A percentile compares a stretch with the other conserved stretches of the same genome.
Conservation (phyloP, 2,888 invertebrate species). For the Netelia fuscicornis region DNA sequence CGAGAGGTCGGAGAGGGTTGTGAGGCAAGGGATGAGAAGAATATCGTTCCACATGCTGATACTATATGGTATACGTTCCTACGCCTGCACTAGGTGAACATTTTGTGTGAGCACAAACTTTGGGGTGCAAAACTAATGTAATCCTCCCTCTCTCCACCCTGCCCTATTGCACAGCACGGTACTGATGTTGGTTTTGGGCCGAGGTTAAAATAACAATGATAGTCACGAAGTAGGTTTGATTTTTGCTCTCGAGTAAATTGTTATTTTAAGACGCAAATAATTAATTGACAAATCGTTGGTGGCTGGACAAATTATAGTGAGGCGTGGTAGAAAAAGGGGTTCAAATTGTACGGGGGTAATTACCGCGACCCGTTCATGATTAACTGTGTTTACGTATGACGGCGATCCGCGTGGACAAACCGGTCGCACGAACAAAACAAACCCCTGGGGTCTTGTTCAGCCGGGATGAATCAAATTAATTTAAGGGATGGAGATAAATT, state of each 20-base stretch:
- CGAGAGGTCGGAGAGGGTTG: not conserved
- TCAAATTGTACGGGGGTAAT: too few species aligned
- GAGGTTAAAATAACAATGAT: not conserved
- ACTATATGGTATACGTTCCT: not conserved
- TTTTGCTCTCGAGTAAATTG: not conserved
- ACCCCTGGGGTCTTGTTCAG: too few species aligned
- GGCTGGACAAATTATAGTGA: not conserved
- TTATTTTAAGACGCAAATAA: not conserved
- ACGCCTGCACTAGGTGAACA: not conserved
- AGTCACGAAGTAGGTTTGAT: not conserved
- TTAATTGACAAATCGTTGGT: not conserved
- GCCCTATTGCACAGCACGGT: not conserved
- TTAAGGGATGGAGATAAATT: too few species aligned
- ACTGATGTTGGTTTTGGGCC: not conserved
- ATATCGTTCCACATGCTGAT: conserved; percentile 30
- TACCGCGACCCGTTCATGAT: too few species aligned
- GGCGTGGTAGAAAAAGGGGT: too few species aligned
- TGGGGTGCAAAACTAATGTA: not conserved
- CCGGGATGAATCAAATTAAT: too few species aligned
- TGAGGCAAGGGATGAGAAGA: not conserved
- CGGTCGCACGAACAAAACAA: too few species aligned
- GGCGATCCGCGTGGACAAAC: too few species aligned
- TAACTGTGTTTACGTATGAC: too few species aligned
- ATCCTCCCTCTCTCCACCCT: not conserved
- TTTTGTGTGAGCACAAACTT: not conserved